Evolutionary conservation across 2,888 invertebrate genomes (phyloP).

Genomic region (Ochropleura plecta): DNA sequence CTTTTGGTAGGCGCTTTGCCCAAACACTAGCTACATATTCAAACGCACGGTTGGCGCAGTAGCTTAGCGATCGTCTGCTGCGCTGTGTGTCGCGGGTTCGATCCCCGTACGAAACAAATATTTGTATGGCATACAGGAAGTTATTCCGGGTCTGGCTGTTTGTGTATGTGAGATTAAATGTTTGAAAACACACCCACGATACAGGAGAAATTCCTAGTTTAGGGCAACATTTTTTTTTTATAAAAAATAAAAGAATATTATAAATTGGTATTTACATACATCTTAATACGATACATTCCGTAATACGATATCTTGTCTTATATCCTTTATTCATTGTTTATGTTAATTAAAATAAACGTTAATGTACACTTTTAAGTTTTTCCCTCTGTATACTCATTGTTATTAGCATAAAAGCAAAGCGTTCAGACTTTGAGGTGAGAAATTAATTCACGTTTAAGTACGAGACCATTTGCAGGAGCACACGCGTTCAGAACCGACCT

Average conservation of each 20-base stretch:
- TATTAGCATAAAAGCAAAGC: conserved; percentile 52
- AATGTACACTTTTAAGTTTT: conserved; percentile 31
- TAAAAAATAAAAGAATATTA: not conserved
- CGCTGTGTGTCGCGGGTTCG: too few relatives aligned
- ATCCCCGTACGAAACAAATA: too few relatives aligned
- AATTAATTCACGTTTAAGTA: conserved; percentile 56
- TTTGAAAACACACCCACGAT: too few relatives aligned
- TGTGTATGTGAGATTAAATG: too few relatives aligned
- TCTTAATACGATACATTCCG: not conserved
- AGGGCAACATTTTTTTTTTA: too few relatives aligned
- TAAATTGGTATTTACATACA: not conserved
- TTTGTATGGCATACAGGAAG: too few relatives aligned
- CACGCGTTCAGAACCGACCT: conserved; percentile 44
- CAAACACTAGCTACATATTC: too few relatives aligned
- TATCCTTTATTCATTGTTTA: not conserved
- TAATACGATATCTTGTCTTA: not conserved
- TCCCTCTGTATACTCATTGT: conserved; percentile 15
- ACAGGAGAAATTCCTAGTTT: too few relatives aligned
- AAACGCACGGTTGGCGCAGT: too few relatives aligned
- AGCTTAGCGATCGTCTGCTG: too few relatives aligned
- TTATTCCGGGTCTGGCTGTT: too few relatives aligned
- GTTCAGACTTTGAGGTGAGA: conserved; percentile 37
- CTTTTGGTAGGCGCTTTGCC: too few relatives aligned
- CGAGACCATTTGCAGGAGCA: conserved; percentile 43
- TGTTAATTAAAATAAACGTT: conserved; percentile 11